Base-by-base conservation (phyloP, 2,113 vertebrate species). In the Collichthys lucidus region DNA sequence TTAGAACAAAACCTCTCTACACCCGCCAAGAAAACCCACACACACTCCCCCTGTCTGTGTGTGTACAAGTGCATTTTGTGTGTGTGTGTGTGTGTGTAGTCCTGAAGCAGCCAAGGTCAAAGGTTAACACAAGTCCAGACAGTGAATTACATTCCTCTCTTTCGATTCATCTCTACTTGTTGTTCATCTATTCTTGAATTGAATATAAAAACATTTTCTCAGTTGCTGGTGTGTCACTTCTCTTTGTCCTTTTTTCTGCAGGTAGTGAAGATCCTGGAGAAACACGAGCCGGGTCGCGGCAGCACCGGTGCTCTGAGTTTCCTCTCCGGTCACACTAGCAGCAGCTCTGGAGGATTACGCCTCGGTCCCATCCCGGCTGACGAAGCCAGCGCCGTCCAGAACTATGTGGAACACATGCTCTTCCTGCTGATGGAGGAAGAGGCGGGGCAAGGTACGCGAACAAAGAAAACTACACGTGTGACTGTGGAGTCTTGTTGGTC, bases 371-470 rank as follows among this genome's bases (percentile, higher is more conserved):
- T 99, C 88, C 96, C 97, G 2, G 85, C 95, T 0, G 98, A 99
- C 35, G 98, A 99, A 91, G 97, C 97, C 82, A 99, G 97, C 24
- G 96, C 98, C 0, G 98, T 99, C 57, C 98, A 98, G 95, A 99
- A 99, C 91, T 99, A 99, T 0, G 98, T 98, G 50, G 98, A 99
- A 14, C 98, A 99, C 93, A 99, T 99, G 97, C 94, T 99, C 12
- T 98, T 98, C 81, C 92, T 99, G 84, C 82, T 99, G 76, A 98
- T 98, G 87, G 97, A 99, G 85, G 98, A 99, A n/a, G 95, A 95
- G 80, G 91, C 94, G 3, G 97, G 96, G 3, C 95, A 95, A 93
- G 96, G 96, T 40, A 53, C 24, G 84, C 20, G 1, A 47, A 1
- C 3, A 0, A 14, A 6, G 12, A 12, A n/a, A 29, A 49, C n/a